Evolutionary conservation across 2,797 vertebrate species (phyloP).

Genomic region (Bradypodion pumilum): DNA sequence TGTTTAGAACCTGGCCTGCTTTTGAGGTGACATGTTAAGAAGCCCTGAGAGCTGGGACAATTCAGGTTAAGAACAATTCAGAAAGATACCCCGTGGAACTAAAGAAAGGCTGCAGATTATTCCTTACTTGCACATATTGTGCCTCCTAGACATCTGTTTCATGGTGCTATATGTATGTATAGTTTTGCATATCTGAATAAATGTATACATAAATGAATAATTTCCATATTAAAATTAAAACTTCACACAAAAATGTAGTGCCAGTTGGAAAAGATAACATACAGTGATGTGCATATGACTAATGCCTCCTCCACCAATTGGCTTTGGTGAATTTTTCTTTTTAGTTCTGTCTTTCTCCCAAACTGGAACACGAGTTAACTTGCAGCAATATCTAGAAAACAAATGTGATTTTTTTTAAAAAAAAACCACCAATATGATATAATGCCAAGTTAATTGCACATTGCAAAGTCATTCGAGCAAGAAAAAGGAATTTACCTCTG

Average conservation of each 20-base stretch:
- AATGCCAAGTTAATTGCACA: too few relatives aligned
- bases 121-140: neutral
- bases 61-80: conserved; percentile 1
- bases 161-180: neutral
- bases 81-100: conserved; percentile 6
- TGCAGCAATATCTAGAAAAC: too few relatives aligned
- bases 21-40: neutral
- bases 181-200: neutral
- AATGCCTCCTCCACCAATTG: neutral
- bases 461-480: too few relatives aligned
- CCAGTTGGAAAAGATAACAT: neutral
- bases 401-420: too few relatives aligned
- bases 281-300: neutral
- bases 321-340: neutral
- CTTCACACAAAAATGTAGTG: neutral
- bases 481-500: neutral
- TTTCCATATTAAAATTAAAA: neutral
- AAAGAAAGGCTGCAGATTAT: conserved; percentile 6
- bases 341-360: too few relatives aligned
- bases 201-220: neutral
- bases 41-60: neutral
- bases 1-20: too few relatives aligned
- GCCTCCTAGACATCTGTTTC: neutral
- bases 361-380: too few relatives aligned
- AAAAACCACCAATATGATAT: too few relatives aligned